phyloP scores from a whole-genome alignment of 2,888 invertebrate species.

The Girardia tigrina region DNA sequence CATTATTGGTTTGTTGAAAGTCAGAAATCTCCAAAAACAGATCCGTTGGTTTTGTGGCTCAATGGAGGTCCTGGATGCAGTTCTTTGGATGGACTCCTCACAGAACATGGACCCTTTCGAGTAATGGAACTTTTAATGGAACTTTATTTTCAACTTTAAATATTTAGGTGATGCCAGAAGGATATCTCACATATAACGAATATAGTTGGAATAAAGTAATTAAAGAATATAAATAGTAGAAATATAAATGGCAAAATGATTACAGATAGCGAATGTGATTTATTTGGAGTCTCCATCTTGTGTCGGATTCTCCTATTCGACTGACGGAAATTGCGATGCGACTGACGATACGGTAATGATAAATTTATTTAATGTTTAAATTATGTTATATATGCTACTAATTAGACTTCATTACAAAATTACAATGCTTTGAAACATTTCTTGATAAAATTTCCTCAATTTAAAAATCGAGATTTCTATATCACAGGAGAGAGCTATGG shows the following conservation, averaged over 20 bases:
- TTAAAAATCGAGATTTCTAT: slow-evolving; percentile 49
- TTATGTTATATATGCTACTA: not conserved
- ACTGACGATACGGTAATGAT: slow-evolving; percentile 27
- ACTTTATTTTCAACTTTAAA: no score
- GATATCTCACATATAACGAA: slow-evolving; percentile 39
- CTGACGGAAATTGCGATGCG: slow-evolving; percentile 33
- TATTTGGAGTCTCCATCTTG: slow-evolving; percentile 53
- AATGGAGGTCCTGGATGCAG: slow-evolving; percentile 44
- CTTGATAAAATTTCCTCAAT: slow-evolving; percentile 47
- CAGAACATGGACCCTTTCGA: slow-evolving; percentile 38
- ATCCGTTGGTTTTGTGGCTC: slow-evolving; percentile 36
- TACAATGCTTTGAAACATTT: slow-evolving; percentile 49
- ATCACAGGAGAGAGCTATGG: slow-evolving; percentile 54
- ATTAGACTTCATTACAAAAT: slow-evolving; percentile 19
- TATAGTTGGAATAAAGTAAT: slow-evolving; percentile 45
- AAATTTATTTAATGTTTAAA: not conserved
- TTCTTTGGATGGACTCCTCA: slow-evolving; percentile 40
- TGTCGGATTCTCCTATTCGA: slow-evolving; percentile 53
- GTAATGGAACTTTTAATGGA: no score
- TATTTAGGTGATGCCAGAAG: not conserved
- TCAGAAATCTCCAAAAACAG: not conserved
- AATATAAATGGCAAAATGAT: not conserved
- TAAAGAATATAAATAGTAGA: not conserved
- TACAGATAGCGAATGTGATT: slow-evolving; percentile 51
- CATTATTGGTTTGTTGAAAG: slow-evolving; percentile 37